phyloP scores from a whole-genome alignment of 2,888 invertebrate genomes.

The Cephonodes hylas region DNA sequence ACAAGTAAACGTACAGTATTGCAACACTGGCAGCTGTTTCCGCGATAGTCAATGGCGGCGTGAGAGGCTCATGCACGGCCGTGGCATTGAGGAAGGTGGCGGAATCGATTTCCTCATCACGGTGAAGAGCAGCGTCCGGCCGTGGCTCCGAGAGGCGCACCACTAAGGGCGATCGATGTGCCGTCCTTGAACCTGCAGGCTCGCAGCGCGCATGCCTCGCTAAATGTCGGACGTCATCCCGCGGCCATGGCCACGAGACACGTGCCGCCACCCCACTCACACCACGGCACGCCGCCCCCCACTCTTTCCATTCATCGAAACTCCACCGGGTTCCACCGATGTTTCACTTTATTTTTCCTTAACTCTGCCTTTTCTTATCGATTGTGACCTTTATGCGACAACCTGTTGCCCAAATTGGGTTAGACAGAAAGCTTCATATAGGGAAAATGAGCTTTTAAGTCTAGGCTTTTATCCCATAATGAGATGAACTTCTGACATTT shows the following conservation, averaged over 20 bases:
- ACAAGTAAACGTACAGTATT: not conserved
- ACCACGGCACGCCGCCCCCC: conserved; percentile 23
- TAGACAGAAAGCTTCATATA: conserved; percentile 18
- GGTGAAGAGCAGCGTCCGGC: conserved; percentile 57
- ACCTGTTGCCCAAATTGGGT: conserved; percentile 53
- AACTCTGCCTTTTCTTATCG: conserved; percentile 70
- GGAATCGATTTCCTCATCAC: conserved; percentile 49
- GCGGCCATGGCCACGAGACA: conserved; percentile 72
- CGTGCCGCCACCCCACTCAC: conserved; percentile 44
- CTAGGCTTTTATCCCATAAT: conserved; percentile 16
- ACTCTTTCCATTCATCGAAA: conserved; percentile 49
- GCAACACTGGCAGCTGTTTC: not conserved
- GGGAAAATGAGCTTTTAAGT: not conserved
- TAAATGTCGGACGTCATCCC: conserved; percentile 68
- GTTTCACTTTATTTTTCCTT: conserved; percentile 43
- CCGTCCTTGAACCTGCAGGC: conserved; percentile 69
- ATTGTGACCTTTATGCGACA: conserved; percentile 59
- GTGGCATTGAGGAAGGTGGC: conserved; percentile 49
- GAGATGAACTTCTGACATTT: conserved; percentile 40
- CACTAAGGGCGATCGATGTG: conserved; percentile 65
- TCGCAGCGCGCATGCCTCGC: conserved; percentile 57
- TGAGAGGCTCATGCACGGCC: conserved; percentile 33
- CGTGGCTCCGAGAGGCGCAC: conserved; percentile 52
- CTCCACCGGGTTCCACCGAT: conserved; percentile 44
- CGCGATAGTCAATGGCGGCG: not conserved